These are phyloP conservation scores for Amniataba percoides DNA, from an alignment of 2,797 vertebrate species.

Conservation along the genomic window DNA sequence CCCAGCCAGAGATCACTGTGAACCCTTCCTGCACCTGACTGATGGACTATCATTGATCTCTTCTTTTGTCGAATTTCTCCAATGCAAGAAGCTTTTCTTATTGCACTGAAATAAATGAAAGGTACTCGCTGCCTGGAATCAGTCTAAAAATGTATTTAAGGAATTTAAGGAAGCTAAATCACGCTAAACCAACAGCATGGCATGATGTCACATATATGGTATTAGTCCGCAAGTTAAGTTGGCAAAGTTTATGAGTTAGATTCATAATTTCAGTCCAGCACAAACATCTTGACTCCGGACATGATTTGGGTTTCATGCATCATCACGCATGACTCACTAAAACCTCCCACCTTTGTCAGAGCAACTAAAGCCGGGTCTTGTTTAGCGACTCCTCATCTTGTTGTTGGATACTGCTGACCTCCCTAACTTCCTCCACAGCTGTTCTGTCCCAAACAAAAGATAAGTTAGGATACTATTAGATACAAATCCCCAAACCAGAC, in stretches of 20 bases:
- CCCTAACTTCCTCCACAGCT: conserved; percentile 54
- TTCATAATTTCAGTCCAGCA: background rate
- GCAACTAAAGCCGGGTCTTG: conserved; percentile 35
- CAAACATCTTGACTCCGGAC: background rate
- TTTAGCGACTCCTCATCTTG: conserved; percentile 30
- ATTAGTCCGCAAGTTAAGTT: background rate
- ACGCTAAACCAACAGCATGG: background rate
- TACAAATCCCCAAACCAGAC: conserved; percentile 28
- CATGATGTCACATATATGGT: background rate
- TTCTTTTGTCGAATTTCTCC: background rate
- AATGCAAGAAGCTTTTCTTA: background rate
- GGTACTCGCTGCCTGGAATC: background rate
- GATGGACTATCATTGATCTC: background rate
- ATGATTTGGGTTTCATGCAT: background rate
- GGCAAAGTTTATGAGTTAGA: conserved; percentile 2
- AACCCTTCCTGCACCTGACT: background rate
- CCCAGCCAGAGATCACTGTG: background rate
- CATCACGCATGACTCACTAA: conserved; percentile 25
- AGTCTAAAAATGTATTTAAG: background rate
- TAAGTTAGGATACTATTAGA: conserved; percentile 32
- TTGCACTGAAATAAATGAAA: conserved; percentile 12
- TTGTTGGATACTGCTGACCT: conserved; percentile 25
- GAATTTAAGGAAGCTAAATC: background rate
- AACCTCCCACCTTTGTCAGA: conserved; percentile 34
- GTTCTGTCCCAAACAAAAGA: conserved; percentile 49